Base-by-base conservation (phyloP, 2,888 invertebrate genomes). In the Parnassius mnemosyne region DNA sequence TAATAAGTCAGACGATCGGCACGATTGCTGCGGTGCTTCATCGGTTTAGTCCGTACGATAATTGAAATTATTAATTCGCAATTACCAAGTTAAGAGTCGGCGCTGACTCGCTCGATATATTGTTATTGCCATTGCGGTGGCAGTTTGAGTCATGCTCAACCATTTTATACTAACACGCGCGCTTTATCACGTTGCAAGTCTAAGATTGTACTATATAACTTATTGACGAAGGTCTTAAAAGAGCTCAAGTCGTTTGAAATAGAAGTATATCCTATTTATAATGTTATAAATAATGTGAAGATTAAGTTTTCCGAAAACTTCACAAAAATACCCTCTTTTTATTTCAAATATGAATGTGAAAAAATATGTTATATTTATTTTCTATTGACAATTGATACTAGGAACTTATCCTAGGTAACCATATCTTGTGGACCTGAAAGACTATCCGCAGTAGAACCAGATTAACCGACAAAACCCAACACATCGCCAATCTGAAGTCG, bases 51-150 rank as follows among this genome's bases (percentile, higher is more conserved):
- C 75, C 70, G 71, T 71, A 71, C 16, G 41, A 59, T 80, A 77
- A 80, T 79, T 77, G 77, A 75, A 78, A 77, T 77, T 77, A 80
- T 79, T 76, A 80, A 78, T 78, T 77, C 74, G 65, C 68, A 73
- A 72, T 76, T 74, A 72, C 69, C 72, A 67, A 72, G 66, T 71
- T 67, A 64, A 67, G 69, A 61, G 66, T 65, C 67, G 68, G 65
- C 67, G 67, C 65, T 65, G 59, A 52, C 51, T 61, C 66, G 60
- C 66, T 68, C 54, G 63, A 67, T 69, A 60, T 65, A 69, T 67
- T 66, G 68, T 67, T 65, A 67, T 69, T 63, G 54, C 64, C 47
- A 10, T 63, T n/a, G 54, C 55, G 44, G 59, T 53, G 16, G 34
- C 55, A 53, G 52, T 51, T 60, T 55, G 49, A 60, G 49, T 61